A percentile compares a stretch with the other conserved stretches of the same genome.
phyloP scores from a whole-genome alignment of 2,113 vertebrate genomes.

The Paratilapia polleni region DNA sequence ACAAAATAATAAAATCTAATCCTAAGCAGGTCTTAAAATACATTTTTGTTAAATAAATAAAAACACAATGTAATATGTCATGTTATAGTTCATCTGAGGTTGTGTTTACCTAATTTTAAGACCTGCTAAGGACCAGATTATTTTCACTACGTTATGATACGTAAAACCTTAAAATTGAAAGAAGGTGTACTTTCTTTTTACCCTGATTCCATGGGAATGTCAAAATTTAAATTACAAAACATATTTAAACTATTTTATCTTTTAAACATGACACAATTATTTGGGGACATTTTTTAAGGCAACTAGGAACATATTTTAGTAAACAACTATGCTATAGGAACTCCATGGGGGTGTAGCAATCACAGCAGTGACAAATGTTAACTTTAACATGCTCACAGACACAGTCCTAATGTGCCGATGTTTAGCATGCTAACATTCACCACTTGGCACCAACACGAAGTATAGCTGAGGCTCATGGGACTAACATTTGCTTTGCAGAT shows the following conservation, averaged over 20 bases:
- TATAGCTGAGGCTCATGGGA: not conserved
- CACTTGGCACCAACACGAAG: not conserved
- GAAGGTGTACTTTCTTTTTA: not conserved
- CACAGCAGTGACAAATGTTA: not conserved
- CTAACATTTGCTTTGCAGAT: not conserved
- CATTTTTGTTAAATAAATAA: too few species aligned
- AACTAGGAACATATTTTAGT: not conserved
- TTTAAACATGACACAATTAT: too few species aligned
- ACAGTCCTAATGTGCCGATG: not conserved
- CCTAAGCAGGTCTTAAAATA: too few species aligned
- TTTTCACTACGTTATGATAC: not conserved
- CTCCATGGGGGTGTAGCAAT: not conserved
- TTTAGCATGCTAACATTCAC: not conserved
- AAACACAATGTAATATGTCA: too few species aligned
- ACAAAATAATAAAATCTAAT: not conserved
- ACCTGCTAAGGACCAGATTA: not conserved
- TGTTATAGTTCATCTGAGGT: too few species aligned
- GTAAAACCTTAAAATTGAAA: not conserved
- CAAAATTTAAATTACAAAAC: not conserved
- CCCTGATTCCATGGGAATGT: not conserved
- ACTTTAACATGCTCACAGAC: not conserved
- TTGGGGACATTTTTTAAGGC: not conserved
- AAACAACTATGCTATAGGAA: not conserved
- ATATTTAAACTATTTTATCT: not conserved
- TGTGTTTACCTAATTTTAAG: too few species aligned